Percentiles rank a stretch among this genome's conserved stretches.
Conservation (phyloP, 2,797 vertebrate species). For the Gambusia yucatana region DNA sequence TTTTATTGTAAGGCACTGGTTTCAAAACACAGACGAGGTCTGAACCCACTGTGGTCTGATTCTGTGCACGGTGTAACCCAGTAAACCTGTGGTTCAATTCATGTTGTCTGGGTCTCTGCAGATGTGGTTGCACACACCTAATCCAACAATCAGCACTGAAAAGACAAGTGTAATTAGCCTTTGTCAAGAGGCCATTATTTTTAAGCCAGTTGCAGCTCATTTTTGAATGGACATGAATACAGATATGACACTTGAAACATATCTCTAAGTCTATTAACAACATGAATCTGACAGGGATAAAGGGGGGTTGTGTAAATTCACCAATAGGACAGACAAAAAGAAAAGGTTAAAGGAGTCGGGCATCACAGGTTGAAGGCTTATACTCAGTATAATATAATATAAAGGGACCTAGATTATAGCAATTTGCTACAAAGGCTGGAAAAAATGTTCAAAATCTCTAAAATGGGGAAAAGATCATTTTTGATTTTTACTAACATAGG, state of each 20-base stretch:
- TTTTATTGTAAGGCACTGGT: conserved; percentile 63
- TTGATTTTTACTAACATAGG: conserved; percentile 71
- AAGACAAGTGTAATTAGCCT: conserved; percentile 65
- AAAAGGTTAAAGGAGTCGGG: conserved; percentile 51
- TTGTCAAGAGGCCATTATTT: conserved; percentile 20
- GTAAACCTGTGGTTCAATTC: background rate
- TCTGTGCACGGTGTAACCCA: conserved; percentile 17
- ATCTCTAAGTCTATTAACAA: conserved; percentile 25
- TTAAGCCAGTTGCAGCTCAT: conserved; percentile 24
- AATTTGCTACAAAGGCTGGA: conserved; percentile 80
- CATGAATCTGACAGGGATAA: conserved; percentile 8
- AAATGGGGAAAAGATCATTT: conserved; percentile 61
- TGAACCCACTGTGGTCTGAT: conserved; percentile 11
- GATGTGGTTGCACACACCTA: conserved; percentile 6
- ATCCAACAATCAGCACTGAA: conserved; percentile 29
- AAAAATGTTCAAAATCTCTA: conserved; percentile 61
- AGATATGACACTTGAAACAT: conserved; percentile 43
- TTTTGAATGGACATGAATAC: conserved; percentile 25
- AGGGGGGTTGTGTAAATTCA: background rate
- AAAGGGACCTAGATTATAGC: conserved; percentile 73
- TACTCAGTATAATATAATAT: conserved; percentile 79
- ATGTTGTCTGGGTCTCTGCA: conserved; percentile 4
- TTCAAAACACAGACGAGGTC: conserved; percentile 32
- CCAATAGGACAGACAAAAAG: conserved; percentile 14
- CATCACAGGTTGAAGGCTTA: conserved; percentile 72